Evolutionary conservation across 2,797 vertebrate genomes (phyloP), one percentile per base, ranked within the genome.

Genomic region (Telmatherina bonti): DNA sequence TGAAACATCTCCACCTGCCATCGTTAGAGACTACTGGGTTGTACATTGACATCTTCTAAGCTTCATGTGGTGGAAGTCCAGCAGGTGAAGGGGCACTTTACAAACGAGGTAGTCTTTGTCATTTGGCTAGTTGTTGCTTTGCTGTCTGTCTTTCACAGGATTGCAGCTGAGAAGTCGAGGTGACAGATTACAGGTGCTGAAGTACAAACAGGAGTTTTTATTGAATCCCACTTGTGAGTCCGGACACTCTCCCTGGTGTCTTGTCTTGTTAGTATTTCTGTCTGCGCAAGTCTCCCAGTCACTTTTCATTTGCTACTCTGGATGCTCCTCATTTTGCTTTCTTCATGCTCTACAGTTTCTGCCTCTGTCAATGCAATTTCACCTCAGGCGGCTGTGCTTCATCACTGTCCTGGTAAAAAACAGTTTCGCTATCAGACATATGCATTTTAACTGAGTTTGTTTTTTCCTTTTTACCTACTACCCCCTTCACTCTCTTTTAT

Each of bases 291-390:
- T 68, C 65, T 64, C 73, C 43, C 67, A 58, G 76, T 85, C 82
- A 81, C 76, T 74, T 87, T 76, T 77, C 78, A 82, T 88, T 82
- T 67, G 54, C 73, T 66, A 69, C 33, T 58, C 22, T 26, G 10
- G 68, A 73, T 65, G 64, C 62, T 66, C 47, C 22, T 45, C 12
- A 9, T 24, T 76, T 78, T 35, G 41, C 36, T 69, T 57, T 63
- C 47, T 63, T 53, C 16, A 29, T 41, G 53, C 63, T n/a, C 38
- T 26, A 15, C 31, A 56, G 71, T 79, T 85, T 80, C 54, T 76
- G 53, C 58, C 38, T 62, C 65, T 73, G 67, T 75, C 79, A 41
- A 70, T 82, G 67, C 55, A 62, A 55, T 77, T 67, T 58, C 63
- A 74, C 60, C 62, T 61, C 78, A 5, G 56, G 49, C 55, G 16